Evolutionary conservation across 2,797 vertebrate genomes (phyloP), one percentile per base, ranked within the genome.

Genomic region (Enteromius argenteus): DNA sequence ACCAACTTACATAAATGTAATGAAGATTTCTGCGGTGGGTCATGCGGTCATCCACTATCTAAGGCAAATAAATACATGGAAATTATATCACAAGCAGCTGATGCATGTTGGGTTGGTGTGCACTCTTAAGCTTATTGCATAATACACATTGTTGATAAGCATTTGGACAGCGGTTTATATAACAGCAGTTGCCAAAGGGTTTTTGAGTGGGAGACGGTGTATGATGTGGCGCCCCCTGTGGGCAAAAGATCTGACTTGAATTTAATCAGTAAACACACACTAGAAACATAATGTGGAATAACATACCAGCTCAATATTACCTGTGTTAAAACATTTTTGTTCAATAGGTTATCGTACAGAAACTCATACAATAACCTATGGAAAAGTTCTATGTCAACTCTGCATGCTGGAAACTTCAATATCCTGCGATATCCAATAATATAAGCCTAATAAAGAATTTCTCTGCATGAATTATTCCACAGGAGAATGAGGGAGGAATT

Each of bases 1-100:
- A 85, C 87, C 77, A 87, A 87, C 87, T 84, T 80, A 80, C 21
- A 87, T 46, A 80, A 88, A 85, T 80, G 83, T 84, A 87, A 87
- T 72, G 27, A 15, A 62, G 8, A 68, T 53, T 80, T 56, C 14
- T 77, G 56, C 1, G 30, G 4, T 53, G 15, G 53, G 53, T 78
- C 27, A 78, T 64, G 13, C 7, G 3, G 23, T 49, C 64, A 68
- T 15, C 46, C 1, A 1, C 53, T 4, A 7, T 32, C 56, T 23
- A 64, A 17, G 66, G 23, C 23, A 80, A 35, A 49, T 21, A 78
- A 58, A 73, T 14, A 35, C 84, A 69, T 44, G 32, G n/a, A 79
- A 49, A 86, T 58, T 4, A 60, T 46, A 77, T 72, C 51, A 67
- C 35, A 83, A 58, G 23, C n/a, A 32, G 17, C 4, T 0, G 35